Percentiles rank a stretch among this genome's conserved stretches.
Conservation (phyloP, 1,140 invertebrate species). For the Ladona fulva region DNA sequence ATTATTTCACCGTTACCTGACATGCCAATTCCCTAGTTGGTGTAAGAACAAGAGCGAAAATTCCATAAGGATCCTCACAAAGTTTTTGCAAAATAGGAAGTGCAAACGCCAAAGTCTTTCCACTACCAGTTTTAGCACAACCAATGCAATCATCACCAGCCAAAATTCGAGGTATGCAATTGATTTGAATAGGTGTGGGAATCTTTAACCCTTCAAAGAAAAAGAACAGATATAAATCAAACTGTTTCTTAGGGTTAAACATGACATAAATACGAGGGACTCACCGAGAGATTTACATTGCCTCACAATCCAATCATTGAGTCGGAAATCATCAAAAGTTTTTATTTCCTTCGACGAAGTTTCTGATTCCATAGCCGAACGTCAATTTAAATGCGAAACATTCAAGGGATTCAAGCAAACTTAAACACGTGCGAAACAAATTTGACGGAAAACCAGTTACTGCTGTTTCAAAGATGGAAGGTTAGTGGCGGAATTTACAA, state of each 20-base stretch:
- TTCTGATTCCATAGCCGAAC: too few species aligned
- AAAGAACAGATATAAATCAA: constrained; percentile 15
- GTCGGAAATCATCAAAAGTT: constrained; percentile 32
- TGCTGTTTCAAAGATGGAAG: too few species aligned
- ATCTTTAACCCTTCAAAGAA: constrained; percentile 49
- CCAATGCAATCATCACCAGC: constrained; percentile 83
- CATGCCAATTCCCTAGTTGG: constrained; percentile 93
- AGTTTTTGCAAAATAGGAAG: constrained; percentile 88
- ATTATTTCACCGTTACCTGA: constrained; percentile 41
- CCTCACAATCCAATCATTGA: constrained; percentile 35
- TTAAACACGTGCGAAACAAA: too few species aligned
- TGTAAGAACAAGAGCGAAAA: constrained; percentile 90
- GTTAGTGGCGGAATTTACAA: too few species aligned
- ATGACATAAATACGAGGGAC: constrained; percentile 15
- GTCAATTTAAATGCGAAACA: too few species aligned
- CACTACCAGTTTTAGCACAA: constrained; percentile 93
- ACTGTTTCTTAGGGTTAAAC: not conserved
- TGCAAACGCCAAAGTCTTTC: constrained; percentile 95
- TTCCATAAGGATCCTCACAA: constrained; percentile 84
- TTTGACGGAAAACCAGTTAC: too few species aligned
- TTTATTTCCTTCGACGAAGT: constrained; percentile 10
- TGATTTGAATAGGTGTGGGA: constrained; percentile 77
- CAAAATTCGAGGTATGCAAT: constrained; percentile 74
- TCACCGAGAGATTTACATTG: constrained; percentile 36
- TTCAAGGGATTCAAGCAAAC: too few species aligned